Evolutionary conservation across 2,888 invertebrate genomes (phyloP), one percentile per base, ranked within the genome.

Genomic region (Oconnorella tubifera): DNA sequence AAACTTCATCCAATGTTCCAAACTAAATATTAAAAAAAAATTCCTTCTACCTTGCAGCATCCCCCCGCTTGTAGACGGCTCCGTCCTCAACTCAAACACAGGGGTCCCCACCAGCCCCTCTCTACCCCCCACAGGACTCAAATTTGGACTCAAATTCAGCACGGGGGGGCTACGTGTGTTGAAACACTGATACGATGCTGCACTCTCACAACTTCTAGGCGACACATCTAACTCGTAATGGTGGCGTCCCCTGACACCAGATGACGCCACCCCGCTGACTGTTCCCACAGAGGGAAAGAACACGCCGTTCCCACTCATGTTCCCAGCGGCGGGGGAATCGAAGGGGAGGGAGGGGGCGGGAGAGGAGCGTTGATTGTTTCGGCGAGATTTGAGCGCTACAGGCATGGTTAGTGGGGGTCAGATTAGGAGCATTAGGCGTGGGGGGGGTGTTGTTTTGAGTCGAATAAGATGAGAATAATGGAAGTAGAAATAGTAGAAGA

Each of bases 141-240:
- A 56, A 62, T 69, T 70, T 23, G 80, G 80, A 70, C 79, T 79
- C 10, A 80, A 71, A 66, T 80, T 80, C 33, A 80, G 69, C 25
- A 80, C 75, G n/a, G 80, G 80, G 14, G 80, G 80, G 70, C 78
- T 79, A 69, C 77, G 77, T 1, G 80, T 78, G 65, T 78, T 79
- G 68, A 80, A 78, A 60, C 75, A 75, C 33, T 75, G 65, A 27
- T 57, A 62, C 14, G 65, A 65, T 14, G 65, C 49, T 50, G 63
- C 61, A 19, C 65, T 65, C 49, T 65, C 65, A 31, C 62, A 65
- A 33, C 65, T 65, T 28, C 65, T 31, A 3, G 65, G 65, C 3
- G 65, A 65, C 25, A 31, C 49, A 33, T 65, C 65, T 31, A 62
- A 28, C 10, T 65, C 65, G 27, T 51, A 51, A 19, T 27, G 53